phyloP scores from a whole-genome alignment of 1,140 invertebrate species.

The Ceratina australensis region DNA sequence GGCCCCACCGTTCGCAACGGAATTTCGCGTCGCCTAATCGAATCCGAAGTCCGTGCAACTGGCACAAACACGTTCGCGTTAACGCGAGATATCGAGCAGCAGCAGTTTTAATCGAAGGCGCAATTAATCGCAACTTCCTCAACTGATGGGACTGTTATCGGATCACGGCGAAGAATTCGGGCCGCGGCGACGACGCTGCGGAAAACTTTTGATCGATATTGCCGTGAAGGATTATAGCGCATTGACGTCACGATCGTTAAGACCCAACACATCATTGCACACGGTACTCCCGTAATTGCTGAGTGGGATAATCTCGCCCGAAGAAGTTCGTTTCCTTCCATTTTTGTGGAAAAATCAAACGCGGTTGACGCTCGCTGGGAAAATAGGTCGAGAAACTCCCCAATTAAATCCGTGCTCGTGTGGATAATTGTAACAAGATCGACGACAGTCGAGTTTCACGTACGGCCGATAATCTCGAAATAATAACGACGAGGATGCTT shows the following conservation, averaged over 20 bases:
- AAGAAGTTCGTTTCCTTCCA: slow-evolving; percentile 20
- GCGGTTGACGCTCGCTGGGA: background rate
- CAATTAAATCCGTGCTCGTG: slow-evolving; percentile 8
- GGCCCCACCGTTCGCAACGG: background rate
- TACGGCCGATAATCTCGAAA: background rate
- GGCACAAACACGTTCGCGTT: slow-evolving; percentile 25
- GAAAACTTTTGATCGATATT: slow-evolving; percentile 52
- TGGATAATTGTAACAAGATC: slow-evolving; percentile 28
- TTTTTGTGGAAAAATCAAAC: slow-evolving; percentile 4
- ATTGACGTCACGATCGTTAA: slow-evolving; percentile 55
- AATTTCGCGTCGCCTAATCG: slow-evolving; percentile 6
- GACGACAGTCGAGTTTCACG: background rate
- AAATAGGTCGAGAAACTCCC: slow-evolving; percentile 31
- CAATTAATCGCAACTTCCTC: slow-evolving; percentile 59
- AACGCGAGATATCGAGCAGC: slow-evolving; percentile 25
- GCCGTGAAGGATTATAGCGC: slow-evolving; percentile 48
- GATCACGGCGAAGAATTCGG: background rate
- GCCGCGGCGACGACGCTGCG: slow-evolving; percentile 14
- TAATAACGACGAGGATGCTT: background rate
- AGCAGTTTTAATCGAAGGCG: slow-evolving; percentile 4
- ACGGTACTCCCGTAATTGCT: slow-evolving; percentile 32
- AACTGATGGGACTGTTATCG: slow-evolving; percentile 41
- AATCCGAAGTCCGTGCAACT: slow-evolving; percentile 21
- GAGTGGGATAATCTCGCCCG: slow-evolving; percentile 32
- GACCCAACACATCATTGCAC: slow-evolving; percentile 40